These are phyloP conservation scores for Apodemia zela DNA, from an alignment of 2,888 invertebrate genomes.

Conservation along the genomic window DNA sequence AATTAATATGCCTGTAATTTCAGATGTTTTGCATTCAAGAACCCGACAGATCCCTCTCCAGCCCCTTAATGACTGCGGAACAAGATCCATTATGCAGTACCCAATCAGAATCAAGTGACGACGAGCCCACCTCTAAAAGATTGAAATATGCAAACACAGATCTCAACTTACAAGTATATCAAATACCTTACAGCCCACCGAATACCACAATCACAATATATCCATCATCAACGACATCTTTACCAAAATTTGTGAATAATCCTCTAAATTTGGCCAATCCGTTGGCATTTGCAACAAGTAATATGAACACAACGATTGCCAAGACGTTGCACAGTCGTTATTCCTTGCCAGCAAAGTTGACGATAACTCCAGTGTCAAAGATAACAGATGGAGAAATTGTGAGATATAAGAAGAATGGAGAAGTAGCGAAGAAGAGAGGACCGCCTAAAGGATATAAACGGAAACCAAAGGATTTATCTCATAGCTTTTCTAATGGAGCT, in stretches of 20 bases:
- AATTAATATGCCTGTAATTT: slow-evolving; percentile 19
- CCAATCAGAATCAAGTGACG: slow-evolving; percentile 61
- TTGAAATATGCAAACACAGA: slow-evolving; percentile 53
- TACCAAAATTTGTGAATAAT: slow-evolving; percentile 70
- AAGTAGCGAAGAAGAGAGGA: slow-evolving; percentile 66
- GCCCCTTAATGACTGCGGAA: slow-evolving; percentile 49
- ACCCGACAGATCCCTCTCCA: slow-evolving; percentile 52
- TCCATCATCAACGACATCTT: slow-evolving; percentile 43
- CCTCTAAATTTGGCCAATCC: slow-evolving; percentile 68
- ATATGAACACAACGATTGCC: slow-evolving; percentile 48
- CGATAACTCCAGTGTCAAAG: slow-evolving; percentile 57
- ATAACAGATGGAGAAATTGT: slow-evolving; percentile 52
- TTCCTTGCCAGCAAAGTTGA: slow-evolving; percentile 61
- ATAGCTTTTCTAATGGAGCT: slow-evolving; percentile 52
- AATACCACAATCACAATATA: slow-evolving; percentile 55
- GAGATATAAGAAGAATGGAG: slow-evolving; percentile 71
- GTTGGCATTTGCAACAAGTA: slow-evolving; percentile 48
- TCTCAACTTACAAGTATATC: slow-evolving; percentile 65
- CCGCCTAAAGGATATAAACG: slow-evolving; percentile 71
- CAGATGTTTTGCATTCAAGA: slow-evolving; percentile 76
- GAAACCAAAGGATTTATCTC: slow-evolving; percentile 64
- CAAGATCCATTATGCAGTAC: slow-evolving; percentile 44
- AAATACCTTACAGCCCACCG: slow-evolving; percentile 64
- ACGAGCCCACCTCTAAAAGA: slow-evolving; percentile 60
- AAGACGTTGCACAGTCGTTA: slow-evolving; percentile 57